phyloP scores from a whole-genome alignment of 2,113 vertebrate species.

The Ranitomeya variabilis region DNA sequence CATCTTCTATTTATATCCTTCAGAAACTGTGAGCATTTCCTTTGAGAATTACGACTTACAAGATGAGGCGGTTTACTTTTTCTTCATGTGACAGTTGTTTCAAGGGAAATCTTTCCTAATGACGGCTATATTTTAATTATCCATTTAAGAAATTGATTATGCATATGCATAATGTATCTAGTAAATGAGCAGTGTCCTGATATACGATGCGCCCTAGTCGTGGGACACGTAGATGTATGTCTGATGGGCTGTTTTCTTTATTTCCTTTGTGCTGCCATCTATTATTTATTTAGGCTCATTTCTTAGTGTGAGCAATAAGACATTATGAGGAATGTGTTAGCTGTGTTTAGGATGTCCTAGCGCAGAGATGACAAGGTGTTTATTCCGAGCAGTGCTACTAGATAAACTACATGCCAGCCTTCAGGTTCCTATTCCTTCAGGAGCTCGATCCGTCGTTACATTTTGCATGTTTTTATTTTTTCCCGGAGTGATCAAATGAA shows the following conservation, averaged over 20 bases:
- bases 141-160: slow-evolving; percentile 6
- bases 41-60: slow-evolving; percentile 42
- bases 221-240: neutral
- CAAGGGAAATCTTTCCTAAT: slow-evolving; percentile 40
- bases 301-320: neutral
- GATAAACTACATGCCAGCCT: neutral
- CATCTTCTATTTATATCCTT: slow-evolving; percentile 47
- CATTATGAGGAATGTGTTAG: neutral
- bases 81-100: slow-evolving; percentile 23
- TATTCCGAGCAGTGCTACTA: neutral
- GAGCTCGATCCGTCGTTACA: neutral
- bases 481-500: neutral
- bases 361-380: neutral
- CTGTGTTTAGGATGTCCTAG: neutral
- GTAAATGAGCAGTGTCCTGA: neutral
- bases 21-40: slow-evolving; percentile 28
- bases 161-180: neutral
- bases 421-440: neutral
- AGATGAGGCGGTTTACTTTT: slow-evolving; percentile 38
- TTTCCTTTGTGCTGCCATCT: neutral
- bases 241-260: neutral
- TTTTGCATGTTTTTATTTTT: neutral
- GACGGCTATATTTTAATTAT: slow-evolving; percentile 39
- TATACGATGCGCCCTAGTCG: neutral
- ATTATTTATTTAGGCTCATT: neutral